A percentile compares a stretch with the other conserved stretches of the same genome.
Evolutionary conservation across 2,113 vertebrate genomes (phyloP).

Genomic region (Mus musculus): GRCm39 chr4:125365501-125366000

Average conservation of each 20-base stretch:
- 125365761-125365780: no score
- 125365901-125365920: not conserved
- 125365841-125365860: not conserved
- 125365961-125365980: not conserved
- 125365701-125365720: no score
- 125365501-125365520: slow-evolving; percentile 42
- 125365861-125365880: not conserved
- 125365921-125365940: not conserved
- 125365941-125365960: no score
- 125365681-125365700: no score
- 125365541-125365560: not conserved
- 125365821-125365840: no score
- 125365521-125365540: not conserved
- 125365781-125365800: not conserved
- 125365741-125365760: no score
- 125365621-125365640: not conserved
- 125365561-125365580: not conserved
- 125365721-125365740: no score
- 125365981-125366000: no score
- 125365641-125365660: not conserved
- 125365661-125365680: not conserved
- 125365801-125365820: not conserved
- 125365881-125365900: no score
- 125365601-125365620: not conserved
- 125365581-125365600: not conserved